These are phyloP conservation scores for Brachionus sp. DNA, from an alignment of 1,140 invertebrate species.

Conservation along the genomic window DNA sequence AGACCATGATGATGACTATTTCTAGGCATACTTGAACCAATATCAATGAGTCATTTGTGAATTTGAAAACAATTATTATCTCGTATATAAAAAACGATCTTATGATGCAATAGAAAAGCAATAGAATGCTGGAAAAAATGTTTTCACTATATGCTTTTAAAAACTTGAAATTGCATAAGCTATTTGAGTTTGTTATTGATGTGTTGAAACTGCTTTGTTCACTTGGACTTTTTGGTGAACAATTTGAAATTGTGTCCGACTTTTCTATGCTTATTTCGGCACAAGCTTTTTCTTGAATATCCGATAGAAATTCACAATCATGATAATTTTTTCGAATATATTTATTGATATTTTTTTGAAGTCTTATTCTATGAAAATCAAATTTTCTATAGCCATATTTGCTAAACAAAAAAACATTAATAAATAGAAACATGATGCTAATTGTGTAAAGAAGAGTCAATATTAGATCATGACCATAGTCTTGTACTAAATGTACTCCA, in stretches of 20 bases:
- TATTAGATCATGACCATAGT: conserved; percentile 16
- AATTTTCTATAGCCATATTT: not conserved
- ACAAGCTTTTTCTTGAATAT: not conserved
- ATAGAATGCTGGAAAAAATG: not conserved
- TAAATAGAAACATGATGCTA: not conserved
- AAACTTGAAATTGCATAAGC: not conserved
- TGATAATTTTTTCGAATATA: conserved; percentile 11
- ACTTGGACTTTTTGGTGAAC: not conserved
- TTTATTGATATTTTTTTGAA: conserved; percentile 3
- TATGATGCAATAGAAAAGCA: not conserved
- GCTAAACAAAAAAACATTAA: not conserved
- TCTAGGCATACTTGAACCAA: not conserved
- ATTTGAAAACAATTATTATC: not conserved
- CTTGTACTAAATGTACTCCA: not conserved
- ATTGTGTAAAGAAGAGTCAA: not conserved
- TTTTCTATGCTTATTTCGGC: not conserved
- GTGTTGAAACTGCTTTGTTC: conserved; percentile 11
- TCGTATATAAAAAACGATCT: conserved; percentile 14
- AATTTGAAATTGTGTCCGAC: not conserved
- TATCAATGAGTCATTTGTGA: not conserved
- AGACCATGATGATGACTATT: not conserved
- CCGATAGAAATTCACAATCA: not conserved
- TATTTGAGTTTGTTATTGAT: not conserved
- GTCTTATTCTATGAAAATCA: not conserved
- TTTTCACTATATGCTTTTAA: not conserved